Conservation (phyloP, 1,140 invertebrate species). For the Zophobas atratus region DNA sequence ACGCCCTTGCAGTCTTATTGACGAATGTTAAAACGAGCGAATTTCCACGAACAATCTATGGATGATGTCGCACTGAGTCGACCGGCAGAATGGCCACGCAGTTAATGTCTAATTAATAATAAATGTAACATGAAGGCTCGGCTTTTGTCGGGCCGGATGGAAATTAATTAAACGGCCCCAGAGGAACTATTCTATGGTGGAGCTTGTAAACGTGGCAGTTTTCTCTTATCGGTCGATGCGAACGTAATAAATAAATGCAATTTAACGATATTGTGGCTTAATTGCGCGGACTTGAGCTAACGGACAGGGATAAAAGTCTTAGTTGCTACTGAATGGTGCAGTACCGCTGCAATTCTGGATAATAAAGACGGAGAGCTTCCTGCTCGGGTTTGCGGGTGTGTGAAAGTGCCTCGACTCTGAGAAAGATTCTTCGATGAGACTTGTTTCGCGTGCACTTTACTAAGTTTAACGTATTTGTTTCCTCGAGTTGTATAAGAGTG, state of each 20-base stretch:
- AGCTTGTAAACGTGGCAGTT: not conserved
- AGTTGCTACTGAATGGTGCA: not conserved
- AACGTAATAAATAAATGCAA: slow-evolving; percentile 35
- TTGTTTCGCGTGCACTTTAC: not conserved
- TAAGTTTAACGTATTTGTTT: too few relatives aligned
- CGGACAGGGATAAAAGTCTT: slow-evolving; percentile 15
- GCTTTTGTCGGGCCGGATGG: slow-evolving; percentile 24
- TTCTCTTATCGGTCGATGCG: slow-evolving; percentile 26
- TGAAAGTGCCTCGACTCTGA: not conserved
- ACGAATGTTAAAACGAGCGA: not conserved
- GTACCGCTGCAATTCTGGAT: slow-evolving; percentile 11
- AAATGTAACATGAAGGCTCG: slow-evolving; percentile 16
- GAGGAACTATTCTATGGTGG: slow-evolving; percentile 12
- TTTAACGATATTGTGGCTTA: slow-evolving; percentile 38
- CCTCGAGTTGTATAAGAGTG: too few relatives aligned
- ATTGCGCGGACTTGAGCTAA: slow-evolving; percentile 33
- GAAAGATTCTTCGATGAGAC: slow-evolving; percentile 3
- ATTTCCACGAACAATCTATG: slow-evolving; percentile 26
- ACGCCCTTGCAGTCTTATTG: slow-evolving; percentile 10
- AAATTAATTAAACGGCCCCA: slow-evolving; percentile 36
- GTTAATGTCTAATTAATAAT: slow-evolving; percentile 26
- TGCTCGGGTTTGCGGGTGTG: slow-evolving; percentile 15
- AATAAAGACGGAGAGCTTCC: slow-evolving; percentile 7
- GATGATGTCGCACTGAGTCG: slow-evolving; percentile 8
- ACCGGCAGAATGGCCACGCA: not conserved